phyloP scores from a whole-genome alignment of 2,888 invertebrate species.

The Agonopterix subpropinquella region DNA sequence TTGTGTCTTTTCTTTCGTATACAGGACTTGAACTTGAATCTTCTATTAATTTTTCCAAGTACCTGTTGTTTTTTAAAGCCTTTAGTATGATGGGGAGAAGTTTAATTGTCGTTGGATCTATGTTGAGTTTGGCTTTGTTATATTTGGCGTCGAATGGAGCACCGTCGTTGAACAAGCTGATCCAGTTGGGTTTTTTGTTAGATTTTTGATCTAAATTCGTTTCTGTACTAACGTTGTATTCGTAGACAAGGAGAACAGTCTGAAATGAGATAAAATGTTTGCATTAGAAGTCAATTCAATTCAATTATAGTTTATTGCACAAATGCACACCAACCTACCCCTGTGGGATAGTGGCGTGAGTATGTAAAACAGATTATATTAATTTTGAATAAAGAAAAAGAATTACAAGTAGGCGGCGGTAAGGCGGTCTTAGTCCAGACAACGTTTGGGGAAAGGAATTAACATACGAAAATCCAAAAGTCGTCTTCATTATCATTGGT shows the following conservation, averaged over 20 bases:
- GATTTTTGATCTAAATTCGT: slow-evolving; percentile 18
- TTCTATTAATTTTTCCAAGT: slow-evolving; percentile 39
- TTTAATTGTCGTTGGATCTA: slow-evolving; percentile 39
- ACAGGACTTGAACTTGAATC: slow-evolving; percentile 31
- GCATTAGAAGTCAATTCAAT: no score
- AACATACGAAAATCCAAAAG: no score
- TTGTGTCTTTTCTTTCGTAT: slow-evolving; percentile 24
- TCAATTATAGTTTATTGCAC: no score
- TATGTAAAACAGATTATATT: no score
- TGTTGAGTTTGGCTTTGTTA: slow-evolving; percentile 27
- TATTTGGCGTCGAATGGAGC: slow-evolving; percentile 31
- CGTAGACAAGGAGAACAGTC: slow-evolving; percentile 51
- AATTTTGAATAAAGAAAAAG: no score
- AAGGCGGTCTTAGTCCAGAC: no score
- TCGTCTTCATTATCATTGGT: no score
- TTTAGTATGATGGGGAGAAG: slow-evolving; percentile 49
- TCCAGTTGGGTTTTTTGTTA: slow-evolving; percentile 32
- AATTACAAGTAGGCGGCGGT: no score
- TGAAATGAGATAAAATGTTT: slow-evolving; percentile 33
- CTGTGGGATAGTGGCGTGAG: no score
- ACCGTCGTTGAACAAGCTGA: slow-evolving; percentile 36
- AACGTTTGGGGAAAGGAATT: no score
- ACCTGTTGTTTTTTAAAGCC: slow-evolving; percentile 42
- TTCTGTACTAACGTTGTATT: slow-evolving; percentile 40
- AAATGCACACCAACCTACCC: no score